phyloP scores from a whole-genome alignment of 2,888 invertebrate species.

The Pogonocherus hispidulus region DNA sequence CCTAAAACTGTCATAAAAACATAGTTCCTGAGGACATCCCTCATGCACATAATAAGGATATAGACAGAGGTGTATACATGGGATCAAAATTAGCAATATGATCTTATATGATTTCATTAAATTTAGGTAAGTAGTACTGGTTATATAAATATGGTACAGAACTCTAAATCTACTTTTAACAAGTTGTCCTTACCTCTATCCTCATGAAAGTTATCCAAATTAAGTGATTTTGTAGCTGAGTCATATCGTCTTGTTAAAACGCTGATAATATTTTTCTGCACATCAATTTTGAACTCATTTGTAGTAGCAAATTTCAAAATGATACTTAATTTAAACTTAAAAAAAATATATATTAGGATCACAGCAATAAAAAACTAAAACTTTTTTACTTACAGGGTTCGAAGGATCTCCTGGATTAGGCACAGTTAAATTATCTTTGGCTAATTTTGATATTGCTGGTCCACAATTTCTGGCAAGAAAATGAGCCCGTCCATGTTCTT shows the following conservation, averaged over 20 bases:
- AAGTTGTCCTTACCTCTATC: constrained; percentile 68
- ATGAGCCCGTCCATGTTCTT: constrained; percentile 58
- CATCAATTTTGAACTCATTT: constrained; percentile 68
- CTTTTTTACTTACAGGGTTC: constrained; percentile 54
- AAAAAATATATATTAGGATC: constrained; percentile 22
- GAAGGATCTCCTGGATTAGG: constrained; percentile 54
- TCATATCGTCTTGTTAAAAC: constrained; percentile 66
- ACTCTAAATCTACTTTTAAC: no score
- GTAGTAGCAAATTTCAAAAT: constrained; percentile 68
- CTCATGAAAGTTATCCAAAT: constrained; percentile 68
- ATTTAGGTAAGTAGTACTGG: no score
- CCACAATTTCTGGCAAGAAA: constrained; percentile 71
- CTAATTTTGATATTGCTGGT: constrained; percentile 69
- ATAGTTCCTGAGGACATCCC: no score
- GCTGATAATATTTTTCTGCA: constrained; percentile 66
- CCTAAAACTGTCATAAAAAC: no score
- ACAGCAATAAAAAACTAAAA: neutral
- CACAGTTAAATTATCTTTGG: constrained; percentile 67
- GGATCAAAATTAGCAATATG: no score
- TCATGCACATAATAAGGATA: no score
- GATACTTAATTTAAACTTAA: constrained; percentile 58
- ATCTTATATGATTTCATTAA: no score
- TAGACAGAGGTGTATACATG: no score
- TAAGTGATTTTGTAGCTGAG: constrained; percentile 58
- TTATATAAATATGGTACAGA: no score